Base-by-base conservation (phyloP, 1,140 invertebrate genomes). In the Hyles vespertilio region DNA sequence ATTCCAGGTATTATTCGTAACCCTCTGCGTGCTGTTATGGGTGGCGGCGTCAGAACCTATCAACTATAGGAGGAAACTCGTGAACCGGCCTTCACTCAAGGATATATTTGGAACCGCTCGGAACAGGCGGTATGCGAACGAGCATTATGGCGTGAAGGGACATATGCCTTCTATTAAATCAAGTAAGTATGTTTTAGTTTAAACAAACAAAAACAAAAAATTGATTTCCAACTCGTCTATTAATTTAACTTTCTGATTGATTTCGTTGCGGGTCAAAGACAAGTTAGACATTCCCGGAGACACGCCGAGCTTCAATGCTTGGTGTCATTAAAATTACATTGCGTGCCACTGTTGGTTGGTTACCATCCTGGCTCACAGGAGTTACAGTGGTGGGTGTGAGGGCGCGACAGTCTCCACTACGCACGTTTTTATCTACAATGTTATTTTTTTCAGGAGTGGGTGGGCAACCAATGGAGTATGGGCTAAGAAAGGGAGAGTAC, bases 401-500 rank as follows among this genome's bases (percentile, higher is more conserved):
- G 22, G 22, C 22, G 22, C 1, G 22, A 22, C 22, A 22, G 22
- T 22, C 22, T 22, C 22, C 22, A 22, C 22, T 22, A 22, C 22
- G 22, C 22, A 22, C 22, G 22, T 22, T 22, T 22, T 22, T 22
- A 22, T 22, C 22, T 22, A 22, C 22, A 22, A 22, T 22, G 0
- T 1, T 22, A 22, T 22, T 22, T 22, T 22, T 11, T 48, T 0
- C n/a, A 48, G n/a, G 46, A 48, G 8, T 22, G 22, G 22, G 22
- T 2, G 22, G 5, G 11, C 22, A 56, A 44, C 10, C 44, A 44
- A 33, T 54, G 36, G 52, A 54, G 11, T 32, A 8, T 2, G 33
- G 33, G n/a, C 61, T 78, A 0, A 59, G 70, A 7, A 86, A 86
- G 50, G 83, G 83, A 0, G 77, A 86, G 52, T 86, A 80, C 43